Evolutionary conservation across 2,113 vertebrate genomes (phyloP).

Genomic region (Tichodroma muraria): DNA sequence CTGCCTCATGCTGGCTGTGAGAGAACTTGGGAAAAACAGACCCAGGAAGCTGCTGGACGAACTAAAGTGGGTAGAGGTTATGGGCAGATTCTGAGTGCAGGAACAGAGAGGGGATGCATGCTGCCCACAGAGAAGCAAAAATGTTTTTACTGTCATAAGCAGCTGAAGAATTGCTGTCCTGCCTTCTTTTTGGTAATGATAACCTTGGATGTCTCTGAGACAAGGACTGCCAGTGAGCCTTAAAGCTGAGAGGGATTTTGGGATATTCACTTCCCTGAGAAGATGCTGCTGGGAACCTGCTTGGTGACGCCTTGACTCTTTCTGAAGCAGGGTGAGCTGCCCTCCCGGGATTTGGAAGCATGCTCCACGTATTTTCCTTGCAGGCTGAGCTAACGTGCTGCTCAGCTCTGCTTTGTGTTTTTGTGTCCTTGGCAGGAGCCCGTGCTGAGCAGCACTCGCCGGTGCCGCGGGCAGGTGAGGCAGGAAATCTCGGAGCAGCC

Average conservation of each 20-base stretch:
- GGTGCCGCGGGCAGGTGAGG: rapidly evolving
- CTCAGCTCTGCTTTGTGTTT: background rate
- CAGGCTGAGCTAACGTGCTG: background rate
- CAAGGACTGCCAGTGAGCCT: background rate
- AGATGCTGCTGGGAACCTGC: background rate
- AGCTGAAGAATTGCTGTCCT: background rate
- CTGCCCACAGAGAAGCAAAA: background rate
- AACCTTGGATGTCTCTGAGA: background rate
- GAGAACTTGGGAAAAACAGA: background rate
- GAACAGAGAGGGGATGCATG: background rate
- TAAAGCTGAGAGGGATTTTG: background rate
- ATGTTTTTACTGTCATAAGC: background rate
- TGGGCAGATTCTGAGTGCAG: background rate
- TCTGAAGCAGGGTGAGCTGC: background rate
- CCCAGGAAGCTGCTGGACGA: background rate
- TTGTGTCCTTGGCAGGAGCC: background rate
- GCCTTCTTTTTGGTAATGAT: background rate
- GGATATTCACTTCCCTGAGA: background rate
- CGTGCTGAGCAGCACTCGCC: background rate
- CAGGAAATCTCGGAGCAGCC: background rate
- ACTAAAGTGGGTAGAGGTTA: background rate
- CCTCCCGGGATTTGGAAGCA: background rate
- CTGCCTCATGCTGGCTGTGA: background rate
- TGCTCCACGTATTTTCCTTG: background rate
- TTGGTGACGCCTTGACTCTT: background rate